Conservation (phyloP, 2,797 vertebrate species). For the Microctenopoma steveboyesi region DNA sequence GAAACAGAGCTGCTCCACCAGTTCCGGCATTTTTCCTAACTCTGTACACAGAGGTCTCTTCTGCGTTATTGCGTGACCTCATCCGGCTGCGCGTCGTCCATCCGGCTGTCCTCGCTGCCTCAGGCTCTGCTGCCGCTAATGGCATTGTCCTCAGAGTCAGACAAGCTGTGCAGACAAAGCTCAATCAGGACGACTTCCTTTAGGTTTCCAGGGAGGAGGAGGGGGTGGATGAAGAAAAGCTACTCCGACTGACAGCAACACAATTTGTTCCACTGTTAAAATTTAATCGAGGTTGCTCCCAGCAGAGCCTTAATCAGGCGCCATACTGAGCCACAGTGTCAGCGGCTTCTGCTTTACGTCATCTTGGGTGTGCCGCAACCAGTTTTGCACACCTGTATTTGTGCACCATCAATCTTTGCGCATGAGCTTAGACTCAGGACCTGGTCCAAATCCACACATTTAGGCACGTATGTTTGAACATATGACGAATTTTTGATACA, state of each 20-base stretch:
- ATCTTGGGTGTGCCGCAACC: constrained; percentile 40
- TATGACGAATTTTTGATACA: too few relatives aligned
- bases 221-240: constrained; percentile 41
- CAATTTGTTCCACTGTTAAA: not conserved
- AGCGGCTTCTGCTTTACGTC: constrained; percentile 26
- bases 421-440: constrained; percentile 3
- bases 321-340: not conserved
- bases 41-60: constrained; percentile 23
- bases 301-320: not conserved
- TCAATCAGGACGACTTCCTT: constrained; percentile 79
- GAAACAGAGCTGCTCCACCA: constrained; percentile 8
- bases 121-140: constrained; percentile 41
- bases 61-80: constrained; percentile 41
- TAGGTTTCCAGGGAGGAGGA: constrained; percentile 54
- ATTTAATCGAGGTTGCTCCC: not conserved
- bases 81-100: constrained; percentile 48
- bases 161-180: constrained; percentile 69
- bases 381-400: constrained; percentile 47
- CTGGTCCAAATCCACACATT: not conserved
- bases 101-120: constrained; percentile 53
- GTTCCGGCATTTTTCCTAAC: constrained; percentile 14
- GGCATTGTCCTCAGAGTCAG: constrained; percentile 67
- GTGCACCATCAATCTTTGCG: constrained; percentile 17
- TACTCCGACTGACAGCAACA: constrained; percentile 26
- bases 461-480: not conserved